Evolutionary conservation across 2,113 vertebrate genomes (phyloP).

Genomic region (Sialia sialis): DNA sequence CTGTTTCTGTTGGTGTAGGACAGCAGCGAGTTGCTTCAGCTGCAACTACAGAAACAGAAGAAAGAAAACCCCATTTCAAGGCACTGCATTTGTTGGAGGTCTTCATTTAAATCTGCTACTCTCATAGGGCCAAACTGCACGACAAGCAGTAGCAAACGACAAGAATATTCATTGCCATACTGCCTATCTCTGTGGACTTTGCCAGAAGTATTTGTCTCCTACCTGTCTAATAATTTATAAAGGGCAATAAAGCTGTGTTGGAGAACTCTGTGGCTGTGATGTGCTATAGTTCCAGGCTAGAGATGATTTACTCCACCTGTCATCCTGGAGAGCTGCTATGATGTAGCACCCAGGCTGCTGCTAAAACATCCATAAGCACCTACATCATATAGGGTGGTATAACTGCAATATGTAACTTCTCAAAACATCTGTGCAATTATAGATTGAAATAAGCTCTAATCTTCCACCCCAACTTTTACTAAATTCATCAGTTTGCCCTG

Average conservation of each 20-base stretch:
- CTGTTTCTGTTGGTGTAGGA: not conserved
- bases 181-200: not conserved
- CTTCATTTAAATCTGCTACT: not conserved
- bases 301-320: not conserved
- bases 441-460: not conserved
- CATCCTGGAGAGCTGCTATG: rapidly evolving
- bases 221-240: not conserved
- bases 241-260: not conserved
- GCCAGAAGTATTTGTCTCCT: not conserved
- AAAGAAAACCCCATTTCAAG: not conserved
- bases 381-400: not conserved
- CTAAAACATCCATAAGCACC: not conserved
- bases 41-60: not conserved
- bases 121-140: not conserved
- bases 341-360: not conserved
- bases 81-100: not conserved
- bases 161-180: not conserved
- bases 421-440: not conserved
- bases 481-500: not conserved
- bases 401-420: not conserved
- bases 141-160: not conserved
- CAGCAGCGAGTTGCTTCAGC: not conserved
- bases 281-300: not conserved
- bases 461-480: not conserved
- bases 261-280: not conserved